Percentiles rank a stretch among this genome's conserved stretches.
Conservation (phyloP, 2,113 vertebrate species). For the Ochotona curzoniae region DNA sequence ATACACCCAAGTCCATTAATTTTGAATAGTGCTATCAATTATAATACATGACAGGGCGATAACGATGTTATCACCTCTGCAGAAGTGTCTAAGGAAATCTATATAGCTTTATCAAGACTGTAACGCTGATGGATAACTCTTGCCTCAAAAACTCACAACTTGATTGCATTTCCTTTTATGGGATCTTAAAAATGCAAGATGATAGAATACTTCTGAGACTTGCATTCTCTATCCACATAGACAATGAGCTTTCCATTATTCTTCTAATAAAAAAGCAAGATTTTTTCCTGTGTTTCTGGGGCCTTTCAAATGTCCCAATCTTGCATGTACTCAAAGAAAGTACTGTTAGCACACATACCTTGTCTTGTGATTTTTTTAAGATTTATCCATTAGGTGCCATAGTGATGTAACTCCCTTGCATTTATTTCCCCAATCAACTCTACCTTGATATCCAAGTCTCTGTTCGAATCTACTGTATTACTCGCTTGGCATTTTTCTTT, state of each 20-base stretch:
- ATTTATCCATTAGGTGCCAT: not conserved
- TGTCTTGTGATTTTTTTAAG: not conserved
- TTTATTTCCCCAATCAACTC: not conserved
- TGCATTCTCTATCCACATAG: not conserved
- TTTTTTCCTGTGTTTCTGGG: not conserved
- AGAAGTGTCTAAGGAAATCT: slow-evolving; percentile 57
- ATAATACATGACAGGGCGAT: slow-evolving; percentile 51
- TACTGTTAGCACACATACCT: not conserved
- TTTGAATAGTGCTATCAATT: slow-evolving; percentile 81
- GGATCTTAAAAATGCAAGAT: slow-evolving; percentile 66
- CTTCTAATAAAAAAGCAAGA: slow-evolving; percentile 12
- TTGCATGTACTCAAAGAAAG: not conserved
- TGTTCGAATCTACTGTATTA: not conserved
- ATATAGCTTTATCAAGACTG: not conserved
- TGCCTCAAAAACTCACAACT: slow-evolving; percentile 27
- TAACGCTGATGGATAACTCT: slow-evolving; percentile 46
- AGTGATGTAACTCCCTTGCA: not conserved
- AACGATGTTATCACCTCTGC: slow-evolving; percentile 72
- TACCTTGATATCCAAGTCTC: not conserved
- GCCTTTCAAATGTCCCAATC: not conserved
- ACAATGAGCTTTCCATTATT: not conserved
- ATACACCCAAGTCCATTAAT: slow-evolving; percentile 79
- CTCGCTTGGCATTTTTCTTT: not conserved
- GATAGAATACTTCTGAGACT: slow-evolving; percentile 5
- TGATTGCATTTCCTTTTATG: slow-evolving; percentile 38